Evolutionary conservation across 2,797 vertebrate species (phyloP), one percentile per base, ranked within the genome.

Genomic region (Tokudaia muenninki): DNA sequence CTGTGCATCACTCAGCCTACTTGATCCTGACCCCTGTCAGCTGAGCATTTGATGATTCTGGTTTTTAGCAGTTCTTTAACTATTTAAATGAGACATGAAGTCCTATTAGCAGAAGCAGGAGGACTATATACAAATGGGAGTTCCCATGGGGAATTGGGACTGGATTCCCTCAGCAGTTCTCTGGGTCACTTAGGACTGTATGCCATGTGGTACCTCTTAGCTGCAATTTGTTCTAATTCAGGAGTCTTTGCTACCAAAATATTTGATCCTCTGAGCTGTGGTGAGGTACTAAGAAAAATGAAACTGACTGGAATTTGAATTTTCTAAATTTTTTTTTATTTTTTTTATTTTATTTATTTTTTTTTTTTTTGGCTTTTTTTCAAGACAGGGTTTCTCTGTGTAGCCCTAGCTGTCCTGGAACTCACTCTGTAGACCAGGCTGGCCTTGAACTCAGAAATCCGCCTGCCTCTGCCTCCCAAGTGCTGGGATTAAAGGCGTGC

Each of bases 191-290:
- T 63, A 59, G 75, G 63, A 29, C 4, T 5, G 19, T 2, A 8
- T 22, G 90, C 59, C 90, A 4, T 22, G 1, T 57, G 72, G 31
- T 34, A 50, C 50, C 8, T 13, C 44, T 17, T 86, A 24, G 41
- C 37, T 61, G 57, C 9, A 0, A 0, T 72, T 63, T 67, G 61
- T 75, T 59, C 88, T 59, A 16, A 91, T 92, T 91, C 75, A 79
- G n/a, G 3, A 52, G 81, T 74, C 91, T 88, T 91, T 65, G 37
- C 83, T 95, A 70, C 74, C 88, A 82, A 94, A 94, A 52, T 87
- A 80, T 61, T 92, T 95, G 87, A 17, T 96, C 94, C 96, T 92
- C 94, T 72, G 82, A 95, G 89, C 82, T 61, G 63, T 87, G 57
- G 29, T 59, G 82, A 83, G 74, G 75, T 67, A 89, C 74, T 83